These are phyloP conservation scores for Trichosurus vulpecula DNA, from an alignment of 2,797 vertebrate species.

Conservation along the genomic window DNA sequence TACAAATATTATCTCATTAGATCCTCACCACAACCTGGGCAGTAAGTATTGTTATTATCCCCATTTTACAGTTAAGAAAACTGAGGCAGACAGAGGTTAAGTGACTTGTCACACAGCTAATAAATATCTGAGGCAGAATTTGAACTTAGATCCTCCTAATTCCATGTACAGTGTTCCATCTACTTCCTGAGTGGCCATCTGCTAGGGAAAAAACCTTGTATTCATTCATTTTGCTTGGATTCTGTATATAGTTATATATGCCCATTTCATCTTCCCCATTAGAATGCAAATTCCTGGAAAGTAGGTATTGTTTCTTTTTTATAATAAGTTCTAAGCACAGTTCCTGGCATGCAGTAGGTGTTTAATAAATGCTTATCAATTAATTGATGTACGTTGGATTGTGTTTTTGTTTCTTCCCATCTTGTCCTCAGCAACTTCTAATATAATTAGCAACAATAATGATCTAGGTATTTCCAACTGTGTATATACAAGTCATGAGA, in stretches of 20 bases:
- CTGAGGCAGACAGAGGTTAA: background rate
- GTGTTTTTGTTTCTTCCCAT: background rate
- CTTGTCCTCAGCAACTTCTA: background rate
- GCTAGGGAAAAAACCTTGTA: background rate
- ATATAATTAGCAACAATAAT: background rate
- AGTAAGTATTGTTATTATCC: background rate
- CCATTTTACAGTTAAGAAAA: background rate
- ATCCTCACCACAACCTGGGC: background rate
- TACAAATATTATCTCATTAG: background rate
- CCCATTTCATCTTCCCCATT: background rate
- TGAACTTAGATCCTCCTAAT: background rate
- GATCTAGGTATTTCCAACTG: background rate
- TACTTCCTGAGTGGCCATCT: background rate
- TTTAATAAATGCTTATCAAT: background rate
- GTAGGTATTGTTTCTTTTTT: background rate
- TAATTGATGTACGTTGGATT: background rate
- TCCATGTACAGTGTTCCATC: background rate
- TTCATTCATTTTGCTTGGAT: background rate
- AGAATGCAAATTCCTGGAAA: background rate
- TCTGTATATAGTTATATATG: background rate
- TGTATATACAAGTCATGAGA: background rate
- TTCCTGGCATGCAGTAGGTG: background rate
- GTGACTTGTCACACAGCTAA: background rate
- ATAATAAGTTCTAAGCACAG: background rate
- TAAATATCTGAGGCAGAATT: background rate